A percentile compares a stretch with the other conserved stretches of the same genome.
These are phyloP conservation scores for Syrmaticus mikado DNA, from an alignment of 2,113 vertebrate species.

Conservation along the genomic window DNA sequence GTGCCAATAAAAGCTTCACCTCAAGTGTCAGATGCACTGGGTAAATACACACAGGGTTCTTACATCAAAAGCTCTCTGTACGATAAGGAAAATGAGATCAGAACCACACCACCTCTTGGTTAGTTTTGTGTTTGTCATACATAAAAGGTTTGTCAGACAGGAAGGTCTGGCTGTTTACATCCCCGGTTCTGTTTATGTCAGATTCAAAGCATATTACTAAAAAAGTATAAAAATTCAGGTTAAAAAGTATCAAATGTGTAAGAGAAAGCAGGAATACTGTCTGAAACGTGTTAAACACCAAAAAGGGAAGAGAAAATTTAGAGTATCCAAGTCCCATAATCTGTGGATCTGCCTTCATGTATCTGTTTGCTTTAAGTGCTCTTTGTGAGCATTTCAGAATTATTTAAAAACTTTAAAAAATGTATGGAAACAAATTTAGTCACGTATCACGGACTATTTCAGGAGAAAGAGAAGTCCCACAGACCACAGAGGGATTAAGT, in stretches of 20 bases:
- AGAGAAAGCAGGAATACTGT: conserved; percentile 9
- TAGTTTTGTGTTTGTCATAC: conserved; percentile 49
- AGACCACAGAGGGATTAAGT: conserved; percentile 16
- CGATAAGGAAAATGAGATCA: conserved; percentile 7
- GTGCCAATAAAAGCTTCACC: neutral
- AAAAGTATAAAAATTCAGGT: conserved; percentile 21
- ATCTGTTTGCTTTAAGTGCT: conserved; percentile 17
- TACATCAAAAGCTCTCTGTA: conserved; percentile 6
- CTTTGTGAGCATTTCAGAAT: conserved; percentile 51
- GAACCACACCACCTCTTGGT: neutral
- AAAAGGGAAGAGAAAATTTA: conserved; percentile 18
- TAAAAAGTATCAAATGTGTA: conserved; percentile 34
- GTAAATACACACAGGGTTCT: neutral
- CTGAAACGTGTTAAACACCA: conserved; percentile 43
- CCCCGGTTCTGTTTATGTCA: conserved; percentile 25
- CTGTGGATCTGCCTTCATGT: neutral
- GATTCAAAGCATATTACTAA: conserved; percentile 50
- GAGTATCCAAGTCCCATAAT: neutral
- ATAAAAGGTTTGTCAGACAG: conserved; percentile 31
- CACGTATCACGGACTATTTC: conserved; percentile 4
- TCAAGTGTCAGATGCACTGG: conserved; percentile 1
- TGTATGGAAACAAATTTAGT: conserved; percentile 32
- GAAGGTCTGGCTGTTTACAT: conserved; percentile 34
- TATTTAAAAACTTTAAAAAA: conserved; percentile 54
- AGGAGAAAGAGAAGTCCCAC: conserved; percentile 21